A percentile compares a stretch with the other conserved stretches of the same genome.
phyloP scores from a whole-genome alignment of 2,797 vertebrate genomes.

The Pipistrellus pipistrellus region DNA sequence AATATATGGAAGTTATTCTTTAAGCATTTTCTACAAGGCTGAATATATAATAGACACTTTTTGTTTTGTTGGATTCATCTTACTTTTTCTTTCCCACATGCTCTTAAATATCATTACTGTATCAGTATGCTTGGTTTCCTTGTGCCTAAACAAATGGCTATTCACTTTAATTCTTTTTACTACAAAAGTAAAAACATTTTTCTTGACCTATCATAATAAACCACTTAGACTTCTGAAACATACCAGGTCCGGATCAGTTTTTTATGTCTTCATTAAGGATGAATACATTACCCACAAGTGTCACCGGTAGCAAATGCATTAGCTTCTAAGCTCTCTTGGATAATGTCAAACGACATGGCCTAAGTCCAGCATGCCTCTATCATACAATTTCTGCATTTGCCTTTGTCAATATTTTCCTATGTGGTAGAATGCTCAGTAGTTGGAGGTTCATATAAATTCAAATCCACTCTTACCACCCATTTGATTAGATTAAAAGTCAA shows the following conservation, averaged over 20 bases:
- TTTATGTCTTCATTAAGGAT: constrained; percentile 27
- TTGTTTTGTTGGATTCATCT: not conserved
- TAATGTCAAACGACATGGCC: not conserved
- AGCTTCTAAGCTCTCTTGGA: not conserved
- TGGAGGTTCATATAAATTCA: not conserved
- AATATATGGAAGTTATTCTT: not conserved
- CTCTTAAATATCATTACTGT: constrained; percentile 21
- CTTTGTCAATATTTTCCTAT: not conserved
- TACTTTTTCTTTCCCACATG: not conserved
- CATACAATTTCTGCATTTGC: not conserved
- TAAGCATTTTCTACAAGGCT: not conserved
- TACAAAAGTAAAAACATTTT: constrained; percentile 27
- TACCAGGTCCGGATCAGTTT: not conserved
- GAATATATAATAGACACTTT: not conserved
- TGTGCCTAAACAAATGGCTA: not conserved
- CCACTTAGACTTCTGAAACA: constrained; percentile 48
- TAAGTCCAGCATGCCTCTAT: not conserved
- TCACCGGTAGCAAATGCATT: constrained; percentile 19
- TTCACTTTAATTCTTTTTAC: constrained; percentile 51
- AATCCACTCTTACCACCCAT: not conserved
- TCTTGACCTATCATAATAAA: constrained; percentile 46
- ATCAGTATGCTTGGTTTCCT: not conserved
- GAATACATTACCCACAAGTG: not conserved
- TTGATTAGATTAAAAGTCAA: not conserved
- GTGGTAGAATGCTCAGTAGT: not conserved